A percentile compares a stretch with the other conserved stretches of the same genome.
These are phyloP conservation scores for Leuciscus idus DNA, from an alignment of 2,113 vertebrate species.

Conservation along the genomic window DNA sequence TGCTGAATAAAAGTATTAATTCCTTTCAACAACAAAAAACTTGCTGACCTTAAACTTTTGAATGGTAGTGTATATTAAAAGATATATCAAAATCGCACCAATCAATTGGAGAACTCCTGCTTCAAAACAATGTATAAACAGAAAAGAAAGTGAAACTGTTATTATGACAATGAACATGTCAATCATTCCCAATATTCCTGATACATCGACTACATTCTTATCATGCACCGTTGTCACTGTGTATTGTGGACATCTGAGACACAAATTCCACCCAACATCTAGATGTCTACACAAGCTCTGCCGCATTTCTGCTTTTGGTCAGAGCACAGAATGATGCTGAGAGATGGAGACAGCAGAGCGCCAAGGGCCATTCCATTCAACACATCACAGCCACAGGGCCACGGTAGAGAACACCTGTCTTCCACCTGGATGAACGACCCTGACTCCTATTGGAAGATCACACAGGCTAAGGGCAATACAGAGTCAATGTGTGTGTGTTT, in stretches of 20 bases:
- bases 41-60: neutral
- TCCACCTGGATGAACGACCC: conserved; percentile 5
- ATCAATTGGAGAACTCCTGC: neutral
- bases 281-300: neutral
- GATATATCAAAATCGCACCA: neutral
- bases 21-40: neutral
- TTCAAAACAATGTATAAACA: neutral
- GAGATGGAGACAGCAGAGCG: neutral
- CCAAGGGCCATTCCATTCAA: neutral
- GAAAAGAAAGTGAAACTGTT: neutral
- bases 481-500: neutral
- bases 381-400: neutral
- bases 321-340: conserved; percentile 28
- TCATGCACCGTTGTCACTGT: neutral
- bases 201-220: neutral
- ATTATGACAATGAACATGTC: neutral
- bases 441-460: conserved; percentile 1
- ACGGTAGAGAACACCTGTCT: neutral
- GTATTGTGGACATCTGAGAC: conserved; percentile 4
- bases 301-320: conserved; percentile 41
- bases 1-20: neutral
- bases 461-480: conserved; percentile 13
- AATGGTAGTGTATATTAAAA: neutral
- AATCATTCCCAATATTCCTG: neutral
- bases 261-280: neutral